Evolutionary conservation across 2,113 vertebrate species (phyloP), one percentile per base, ranked within the genome.

Genomic region (Tachysurus fulvidraco): DNA sequence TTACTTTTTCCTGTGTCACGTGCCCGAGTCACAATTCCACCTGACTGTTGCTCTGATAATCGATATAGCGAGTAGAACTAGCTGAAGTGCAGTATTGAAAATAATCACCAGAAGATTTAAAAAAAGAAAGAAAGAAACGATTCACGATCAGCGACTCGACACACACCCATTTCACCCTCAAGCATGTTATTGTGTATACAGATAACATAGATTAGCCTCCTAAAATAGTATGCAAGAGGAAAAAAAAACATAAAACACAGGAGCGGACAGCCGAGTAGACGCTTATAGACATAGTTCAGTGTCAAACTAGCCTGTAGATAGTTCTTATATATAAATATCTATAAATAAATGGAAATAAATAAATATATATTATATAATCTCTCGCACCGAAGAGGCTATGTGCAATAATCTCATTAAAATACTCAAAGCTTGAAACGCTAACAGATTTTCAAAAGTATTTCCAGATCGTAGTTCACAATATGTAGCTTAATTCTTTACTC

Each of bases 261-360:
- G 52, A 84, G 55, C 30, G 64, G 85, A 84, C 77, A 60, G 78
- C 81, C 67, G 65, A 65, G 54, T 83, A 88, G 73, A 46, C 60
- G 83, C 86, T 83, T 89, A n/a, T 80, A 82, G 79, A 44, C 71
- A n/a, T 89, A 89, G 86, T 81, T 83, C 78, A 52, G 67, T 87
- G 82, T 89, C 44, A 14, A 74, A 69, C 65, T 50, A 80, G 30
- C 69, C 69, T 85, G 30, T 83, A 87, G 78, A 77, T 59, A 87
- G 67, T 60, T 84, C 50, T 30, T 80, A 55, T 80, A 79, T 79
- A 79, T 19, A 71, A 12, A 46, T 74, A 74, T 59, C 36, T 41
- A 81, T 73, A 46, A 5, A 78, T 78, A 54, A 54, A 79, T 60
- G 25, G 1, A 57, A 21, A 55, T 59, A 80, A 57, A 80, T 62